Conservation (phyloP, 2,888 invertebrate species). For the Coecobrya sp. region DNA sequence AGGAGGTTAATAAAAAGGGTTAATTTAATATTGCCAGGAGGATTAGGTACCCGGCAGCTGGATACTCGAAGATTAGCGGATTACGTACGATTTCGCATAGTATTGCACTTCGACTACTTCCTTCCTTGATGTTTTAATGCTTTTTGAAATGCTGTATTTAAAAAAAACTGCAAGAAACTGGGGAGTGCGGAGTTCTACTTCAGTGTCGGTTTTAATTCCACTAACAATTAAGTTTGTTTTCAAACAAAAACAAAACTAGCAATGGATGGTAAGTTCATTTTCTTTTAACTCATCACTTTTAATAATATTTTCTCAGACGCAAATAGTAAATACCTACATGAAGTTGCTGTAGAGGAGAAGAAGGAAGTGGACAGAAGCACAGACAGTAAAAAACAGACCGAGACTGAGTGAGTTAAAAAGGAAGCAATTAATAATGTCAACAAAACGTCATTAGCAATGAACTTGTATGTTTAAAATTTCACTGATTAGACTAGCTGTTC, state of each 20-base stretch:
- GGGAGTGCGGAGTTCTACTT: no score
- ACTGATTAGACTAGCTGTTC: background rate
- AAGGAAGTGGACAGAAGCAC: background rate
- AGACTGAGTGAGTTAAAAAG: slow-evolving; percentile 54
- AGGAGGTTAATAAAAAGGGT: background rate
- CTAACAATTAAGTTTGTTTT: background rate
- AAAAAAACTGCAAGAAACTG: background rate
- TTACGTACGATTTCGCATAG: no score
- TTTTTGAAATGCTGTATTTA: background rate
- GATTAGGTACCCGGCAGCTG: background rate
- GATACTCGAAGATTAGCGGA: background rate
- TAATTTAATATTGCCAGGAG: background rate
- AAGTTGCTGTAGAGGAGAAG: background rate
- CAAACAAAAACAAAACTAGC: background rate
- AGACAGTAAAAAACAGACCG: background rate
- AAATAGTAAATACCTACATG: no score
- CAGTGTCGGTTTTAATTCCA: background rate
- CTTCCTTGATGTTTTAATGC: background rate
- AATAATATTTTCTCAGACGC: background rate
- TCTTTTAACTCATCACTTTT: slow-evolving; percentile 35
- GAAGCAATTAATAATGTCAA: slow-evolving; percentile 67
- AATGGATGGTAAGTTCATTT: slow-evolving; percentile 7
- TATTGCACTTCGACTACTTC: background rate
- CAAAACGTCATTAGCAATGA: slow-evolving; percentile 45
- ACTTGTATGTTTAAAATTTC: slow-evolving; percentile 2